phyloP scores from a whole-genome alignment of 2,888 invertebrate genomes.

The Acanthosepion esculentum region DNA sequence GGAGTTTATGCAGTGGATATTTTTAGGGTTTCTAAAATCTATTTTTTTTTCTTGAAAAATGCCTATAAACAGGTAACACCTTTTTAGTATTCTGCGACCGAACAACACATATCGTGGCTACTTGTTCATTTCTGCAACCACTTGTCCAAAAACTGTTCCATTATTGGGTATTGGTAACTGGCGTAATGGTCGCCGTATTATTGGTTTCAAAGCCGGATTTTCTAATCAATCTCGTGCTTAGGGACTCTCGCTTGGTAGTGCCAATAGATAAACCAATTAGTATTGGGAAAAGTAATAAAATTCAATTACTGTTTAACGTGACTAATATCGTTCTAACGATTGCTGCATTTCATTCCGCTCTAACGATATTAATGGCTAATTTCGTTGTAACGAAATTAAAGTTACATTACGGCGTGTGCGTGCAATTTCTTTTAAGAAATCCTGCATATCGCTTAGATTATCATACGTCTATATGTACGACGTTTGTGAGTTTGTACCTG shows the following conservation, averaged over 20 bases:
- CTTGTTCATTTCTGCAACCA: neutral
- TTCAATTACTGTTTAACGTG: neutral
- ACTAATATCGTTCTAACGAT: neutral
- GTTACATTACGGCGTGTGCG: neutral
- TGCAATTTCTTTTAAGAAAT: neutral
- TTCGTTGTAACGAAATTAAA: constrained; percentile 2
- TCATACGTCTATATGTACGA: neutral
- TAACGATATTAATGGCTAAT: neutral
- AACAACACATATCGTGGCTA: neutral
- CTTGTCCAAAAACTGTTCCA: neutral
- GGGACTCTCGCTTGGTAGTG: neutral
- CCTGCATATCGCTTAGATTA: neutral
- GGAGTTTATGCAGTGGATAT: too few species aligned
- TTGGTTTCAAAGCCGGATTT: neutral
- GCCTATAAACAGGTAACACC: too few species aligned
- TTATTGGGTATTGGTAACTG: neutral
- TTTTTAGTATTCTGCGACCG: neutral
- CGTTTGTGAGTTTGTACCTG: neutral
- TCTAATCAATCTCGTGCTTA: neutral
- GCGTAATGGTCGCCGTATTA: neutral
- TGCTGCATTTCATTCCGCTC: neutral
- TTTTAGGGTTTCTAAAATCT: too few species aligned
- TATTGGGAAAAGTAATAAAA: neutral
- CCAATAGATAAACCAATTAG: neutral
- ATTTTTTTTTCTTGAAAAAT: too few species aligned